A percentile compares a stretch with the other conserved stretches of the same genome.
These are phyloP conservation scores for Dromiciops gliroides DNA, from an alignment of 2,113 vertebrate species.

Conservation along the genomic window DNA sequence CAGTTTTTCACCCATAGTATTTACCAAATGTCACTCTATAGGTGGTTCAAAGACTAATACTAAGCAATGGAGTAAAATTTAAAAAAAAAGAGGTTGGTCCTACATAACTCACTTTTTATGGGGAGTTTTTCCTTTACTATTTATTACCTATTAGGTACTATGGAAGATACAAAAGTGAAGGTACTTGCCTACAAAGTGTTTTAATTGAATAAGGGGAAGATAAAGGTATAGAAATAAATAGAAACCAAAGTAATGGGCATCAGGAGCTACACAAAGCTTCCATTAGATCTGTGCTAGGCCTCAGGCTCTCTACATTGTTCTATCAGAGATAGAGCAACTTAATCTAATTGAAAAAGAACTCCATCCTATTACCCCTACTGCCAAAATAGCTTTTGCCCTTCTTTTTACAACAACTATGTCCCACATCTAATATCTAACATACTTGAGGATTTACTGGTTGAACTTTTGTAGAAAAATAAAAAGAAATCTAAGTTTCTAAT, in stretches of 20 bases:
- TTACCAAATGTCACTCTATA: constrained; percentile 6
- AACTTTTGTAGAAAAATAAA: not conserved
- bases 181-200: not conserved
- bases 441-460: not conserved
- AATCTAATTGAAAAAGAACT: not conserved
- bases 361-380: not conserved
- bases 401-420: not conserved
- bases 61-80: not conserved
- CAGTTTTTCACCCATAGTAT: not conserved
- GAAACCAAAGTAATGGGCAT: not conserved
- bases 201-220: not conserved
- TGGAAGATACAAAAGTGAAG: not conserved
- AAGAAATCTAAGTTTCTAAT: not conserved
- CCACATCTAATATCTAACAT: not conserved
- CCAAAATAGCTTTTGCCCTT: not conserved
- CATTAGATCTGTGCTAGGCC: not conserved
- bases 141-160: not conserved
- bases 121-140: not conserved
- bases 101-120: not conserved
- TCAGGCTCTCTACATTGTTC: not conserved
- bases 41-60: not conserved
- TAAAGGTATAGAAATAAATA: not conserved
- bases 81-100: not conserved
- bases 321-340: not conserved
- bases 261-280: not conserved